Evolutionary conservation across 2,888 invertebrate species (phyloP), one percentile per base, ranked within the genome.

Genomic region (Melanotus villosus): DNA sequence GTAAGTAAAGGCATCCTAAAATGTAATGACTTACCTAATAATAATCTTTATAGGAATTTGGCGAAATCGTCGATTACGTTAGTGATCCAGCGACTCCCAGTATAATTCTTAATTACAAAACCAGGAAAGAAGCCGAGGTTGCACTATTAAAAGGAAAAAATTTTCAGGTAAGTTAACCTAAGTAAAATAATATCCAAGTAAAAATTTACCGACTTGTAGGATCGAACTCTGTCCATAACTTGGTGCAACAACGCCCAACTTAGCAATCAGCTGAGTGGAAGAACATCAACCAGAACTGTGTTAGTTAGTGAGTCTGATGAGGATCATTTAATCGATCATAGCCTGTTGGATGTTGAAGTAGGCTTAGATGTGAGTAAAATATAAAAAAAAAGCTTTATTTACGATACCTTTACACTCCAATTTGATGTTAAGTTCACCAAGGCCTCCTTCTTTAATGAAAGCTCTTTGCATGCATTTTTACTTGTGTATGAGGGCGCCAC

Each of bases 21-120:
- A n/a, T 7, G 30, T 30, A 18, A 18, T 4, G 0, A 26, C 1
- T 52, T 47, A 38, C 4, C 6, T 4, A 14, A 41, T 45, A 6
- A 5, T 19, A n/a, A 16, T 47, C 18, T 21, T 69, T 80, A 84
- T 84, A 96, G 95, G 91, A 93, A 90, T 96, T 90, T 84, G 96
- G 96, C 58, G 94, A 94, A 81, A 92, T 97, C 74, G 91, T 92
- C n/a, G 93, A 93, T 82, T 92, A 94, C 80, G 90, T 91, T 74
- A 85, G 87, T 9, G 93, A 93, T 80, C 89, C 90, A 58, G 89
- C 90, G 26, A 89, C 93, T 68, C 95, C 95, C 12, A 91, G 92
- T 78, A 87, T 94, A 73, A 90, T 92, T 47, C 85, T 95, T 59
- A 92, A 92, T 82, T 96, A 90, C 85, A 90, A 91, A 77, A 88